Conservation (phyloP, 2,888 invertebrate genomes). For the Vanessa cardui region DNA sequence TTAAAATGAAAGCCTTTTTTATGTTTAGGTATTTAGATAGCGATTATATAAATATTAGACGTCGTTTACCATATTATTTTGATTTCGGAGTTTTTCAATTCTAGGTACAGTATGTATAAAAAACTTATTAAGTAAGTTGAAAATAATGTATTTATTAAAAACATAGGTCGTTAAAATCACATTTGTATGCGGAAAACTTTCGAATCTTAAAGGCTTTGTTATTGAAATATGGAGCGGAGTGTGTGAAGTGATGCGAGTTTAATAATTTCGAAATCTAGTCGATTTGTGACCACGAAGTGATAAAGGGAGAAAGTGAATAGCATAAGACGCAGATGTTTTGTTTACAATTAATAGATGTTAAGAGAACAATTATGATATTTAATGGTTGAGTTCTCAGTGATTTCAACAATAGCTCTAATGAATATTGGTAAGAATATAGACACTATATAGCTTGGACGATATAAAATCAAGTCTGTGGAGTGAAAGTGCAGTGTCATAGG, state of each 20-base stretch:
- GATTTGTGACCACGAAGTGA: conserved; percentile 1
- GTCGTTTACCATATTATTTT: background rate
- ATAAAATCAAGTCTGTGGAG: conserved; percentile 5
- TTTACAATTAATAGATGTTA: too few relatives aligned
- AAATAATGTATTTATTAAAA: background rate
- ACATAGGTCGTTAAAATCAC: conserved; percentile 3
- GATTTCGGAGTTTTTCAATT: background rate
- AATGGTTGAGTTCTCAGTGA: background rate
- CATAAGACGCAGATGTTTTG: background rate
- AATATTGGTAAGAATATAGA: conserved; percentile 14
- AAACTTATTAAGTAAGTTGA: too few relatives aligned
- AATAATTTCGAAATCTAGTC: conserved; percentile 11
- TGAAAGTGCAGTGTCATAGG: conserved; percentile 39
- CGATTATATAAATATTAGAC: too few relatives aligned
- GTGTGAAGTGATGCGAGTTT: conserved; percentile 2
- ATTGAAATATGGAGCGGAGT: conserved; percentile 7
- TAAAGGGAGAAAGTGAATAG: conserved; percentile 1
- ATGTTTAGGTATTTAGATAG: background rate
- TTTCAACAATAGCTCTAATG: conserved; percentile 8
- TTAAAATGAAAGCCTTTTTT: background rate
- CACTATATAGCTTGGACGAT: conserved; percentile 3
- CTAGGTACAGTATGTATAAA: background rate
- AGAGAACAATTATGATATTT: too few relatives aligned
- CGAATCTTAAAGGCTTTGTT: conserved; percentile 6
- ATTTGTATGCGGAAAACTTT: conserved; percentile 7